These are phyloP conservation scores for Zaprionus camerounensis DNA, from an alignment of 1,140 invertebrate species.

Conservation along the genomic window DNA sequence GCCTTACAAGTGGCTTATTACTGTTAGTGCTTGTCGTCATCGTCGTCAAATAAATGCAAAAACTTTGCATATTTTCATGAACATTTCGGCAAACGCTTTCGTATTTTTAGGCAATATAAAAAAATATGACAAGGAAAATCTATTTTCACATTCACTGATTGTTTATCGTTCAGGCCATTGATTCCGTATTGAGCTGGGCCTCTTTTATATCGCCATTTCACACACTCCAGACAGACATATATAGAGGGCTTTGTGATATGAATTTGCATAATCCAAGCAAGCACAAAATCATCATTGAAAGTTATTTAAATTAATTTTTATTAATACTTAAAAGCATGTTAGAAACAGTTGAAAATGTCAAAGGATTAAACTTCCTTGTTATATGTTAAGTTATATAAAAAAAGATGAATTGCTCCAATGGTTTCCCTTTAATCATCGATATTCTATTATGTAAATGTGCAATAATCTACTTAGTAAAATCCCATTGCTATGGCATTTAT, in stretches of 20 bases:
- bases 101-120: conserved; percentile 47
- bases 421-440: neutral
- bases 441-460: neutral
- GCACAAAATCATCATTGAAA: conserved; percentile 26
- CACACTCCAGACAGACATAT: conserved; percentile 8
- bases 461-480: neutral
- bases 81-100: conserved; percentile 21
- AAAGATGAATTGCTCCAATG: neutral
- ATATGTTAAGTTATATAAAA: neutral
- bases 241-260: neutral
- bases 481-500: conserved; percentile 6
- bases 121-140: conserved; percentile 70
- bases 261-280: conserved; percentile 58
- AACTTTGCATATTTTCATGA: conserved; percentile 75
- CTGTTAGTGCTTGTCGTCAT: conserved; percentile 70
- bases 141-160: conserved; percentile 68
- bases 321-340: conserved; percentile 45
- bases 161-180: conserved; percentile 66
- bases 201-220: conserved; percentile 40
- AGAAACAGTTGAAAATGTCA: neutral
- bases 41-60: conserved; percentile 53
- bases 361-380: neutral
- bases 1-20: conserved; percentile 82
- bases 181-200: conserved; percentile 51
- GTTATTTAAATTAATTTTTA: conserved; percentile 57